phyloP scores from a whole-genome alignment of 2,113 vertebrate species.

The Seriola dumerili region DNA sequence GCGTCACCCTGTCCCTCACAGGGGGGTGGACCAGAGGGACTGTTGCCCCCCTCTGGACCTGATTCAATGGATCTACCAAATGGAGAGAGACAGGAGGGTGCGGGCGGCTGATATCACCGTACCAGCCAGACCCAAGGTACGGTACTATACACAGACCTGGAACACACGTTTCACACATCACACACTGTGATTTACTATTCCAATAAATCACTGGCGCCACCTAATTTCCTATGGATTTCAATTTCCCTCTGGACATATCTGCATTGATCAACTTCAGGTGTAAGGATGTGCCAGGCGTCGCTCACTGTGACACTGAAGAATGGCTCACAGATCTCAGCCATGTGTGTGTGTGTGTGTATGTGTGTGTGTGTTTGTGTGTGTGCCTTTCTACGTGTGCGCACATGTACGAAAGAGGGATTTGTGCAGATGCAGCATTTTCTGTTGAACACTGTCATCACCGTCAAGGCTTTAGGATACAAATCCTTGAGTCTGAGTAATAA shows the following conservation, averaged over 20 bases:
- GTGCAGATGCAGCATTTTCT: slow-evolving; percentile 76
- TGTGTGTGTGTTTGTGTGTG: slow-evolving; percentile 27
- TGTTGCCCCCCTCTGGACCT: slow-evolving; percentile 50
- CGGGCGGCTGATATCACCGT: slow-evolving; percentile 61
- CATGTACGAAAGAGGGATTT: slow-evolving; percentile 55
- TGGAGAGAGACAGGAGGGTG: slow-evolving; percentile 71
- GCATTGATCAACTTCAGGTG: slow-evolving; percentile 84
- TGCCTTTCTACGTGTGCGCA: slow-evolving; percentile 17
- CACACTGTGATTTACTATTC: slow-evolving; percentile 79
- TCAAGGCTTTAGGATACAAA: slow-evolving; percentile 74
- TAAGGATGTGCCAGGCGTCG: slow-evolving; percentile 80
- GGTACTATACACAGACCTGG: slow-evolving; percentile 51
- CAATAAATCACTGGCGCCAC: slow-evolving; percentile 83
- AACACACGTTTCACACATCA: slow-evolving; percentile 57
- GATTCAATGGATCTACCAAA: slow-evolving; percentile 70
- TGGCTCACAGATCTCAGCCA: slow-evolving; percentile 64
- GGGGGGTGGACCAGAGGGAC: slow-evolving; percentile 42
- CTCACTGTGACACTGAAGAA: slow-evolving; percentile 82
- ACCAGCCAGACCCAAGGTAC: slow-evolving; percentile 63
- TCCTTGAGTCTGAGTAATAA: slow-evolving; percentile 78
- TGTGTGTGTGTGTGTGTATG: slow-evolving; percentile 30
- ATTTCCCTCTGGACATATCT: slow-evolving; percentile 84
- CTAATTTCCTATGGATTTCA: slow-evolving; percentile 87
- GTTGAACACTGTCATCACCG: slow-evolving; percentile 46
- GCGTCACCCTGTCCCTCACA: slow-evolving; percentile 53